Evolutionary conservation across 2,797 vertebrate species (phyloP).

Genomic region (Eidolon dupreanum): DNA sequence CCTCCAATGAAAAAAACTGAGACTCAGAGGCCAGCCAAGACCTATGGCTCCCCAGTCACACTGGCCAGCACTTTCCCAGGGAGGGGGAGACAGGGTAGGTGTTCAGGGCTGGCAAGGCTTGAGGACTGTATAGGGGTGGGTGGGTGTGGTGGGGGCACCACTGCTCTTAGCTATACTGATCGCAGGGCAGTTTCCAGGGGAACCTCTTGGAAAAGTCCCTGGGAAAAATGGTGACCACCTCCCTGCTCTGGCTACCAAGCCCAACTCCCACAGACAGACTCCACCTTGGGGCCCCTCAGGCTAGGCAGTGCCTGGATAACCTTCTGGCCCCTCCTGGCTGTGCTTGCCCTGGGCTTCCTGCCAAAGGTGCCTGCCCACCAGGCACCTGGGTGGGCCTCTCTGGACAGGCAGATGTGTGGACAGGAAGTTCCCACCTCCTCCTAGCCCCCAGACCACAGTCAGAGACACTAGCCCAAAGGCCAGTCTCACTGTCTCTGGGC

Average conservation of each 20-base stretch:
- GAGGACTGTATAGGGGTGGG: not conserved
- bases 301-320: slow-evolving; percentile 17
- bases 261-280: not conserved
- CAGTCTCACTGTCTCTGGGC: not conserved
- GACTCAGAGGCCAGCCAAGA: not conserved
- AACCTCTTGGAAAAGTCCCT: not conserved
- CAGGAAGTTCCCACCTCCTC: slow-evolving; percentile 44
- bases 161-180: not conserved
- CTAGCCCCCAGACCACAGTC: slow-evolving; percentile 27
- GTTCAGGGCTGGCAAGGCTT: not conserved
- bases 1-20: not conserved
- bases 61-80: not conserved
- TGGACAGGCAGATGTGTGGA: not conserved
- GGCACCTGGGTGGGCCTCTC: slow-evolving; percentile 47
- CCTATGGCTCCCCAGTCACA: not conserved
- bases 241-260: not conserved
- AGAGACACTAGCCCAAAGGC: not conserved
- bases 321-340: not conserved
- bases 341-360: slow-evolving; percentile 54
- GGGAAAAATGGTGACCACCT: not conserved
- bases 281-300: not conserved
- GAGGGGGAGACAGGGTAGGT: not conserved
- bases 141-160: not conserved
- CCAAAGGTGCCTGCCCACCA: slow-evolving; percentile 50
- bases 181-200: not conserved